Conservation (phyloP, 2,113 vertebrate genomes). For the Notothenia coriiceps region DNA sequence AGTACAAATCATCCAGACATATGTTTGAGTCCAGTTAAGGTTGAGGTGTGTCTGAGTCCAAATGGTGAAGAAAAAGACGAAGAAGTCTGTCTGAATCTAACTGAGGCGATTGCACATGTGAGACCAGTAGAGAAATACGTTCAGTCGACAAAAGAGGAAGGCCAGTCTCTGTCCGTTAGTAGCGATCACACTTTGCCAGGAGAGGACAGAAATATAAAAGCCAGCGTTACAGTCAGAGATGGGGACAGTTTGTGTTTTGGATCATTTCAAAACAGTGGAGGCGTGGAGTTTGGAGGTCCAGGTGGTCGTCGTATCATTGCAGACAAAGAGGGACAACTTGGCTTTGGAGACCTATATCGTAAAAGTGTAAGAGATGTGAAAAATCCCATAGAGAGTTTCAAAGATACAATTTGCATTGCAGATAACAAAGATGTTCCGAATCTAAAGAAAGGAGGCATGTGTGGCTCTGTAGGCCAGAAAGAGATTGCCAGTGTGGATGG, state of each 20-base stretch:
- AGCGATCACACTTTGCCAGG: neutral
- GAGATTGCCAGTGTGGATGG: neutral
- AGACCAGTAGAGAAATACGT: constrained; percentile 34
- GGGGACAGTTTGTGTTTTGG: constrained; percentile 1
- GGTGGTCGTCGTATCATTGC: neutral
- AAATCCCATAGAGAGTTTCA: neutral
- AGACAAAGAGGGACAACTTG: constrained; percentile 24
- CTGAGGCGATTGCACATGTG: neutral
- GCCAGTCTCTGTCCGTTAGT: neutral
- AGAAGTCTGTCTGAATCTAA: constrained; percentile 22
- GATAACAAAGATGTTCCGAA: neutral
- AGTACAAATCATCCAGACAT: neutral
- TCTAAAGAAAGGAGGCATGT: neutral
- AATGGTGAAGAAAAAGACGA: constrained; percentile 12
- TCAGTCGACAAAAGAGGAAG: constrained; percentile 27
- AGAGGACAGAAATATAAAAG: neutral
- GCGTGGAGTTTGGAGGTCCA: neutral
- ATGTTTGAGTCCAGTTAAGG: neutral
- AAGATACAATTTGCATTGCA: neutral
- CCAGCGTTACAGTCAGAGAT: neutral
- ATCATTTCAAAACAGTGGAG: neutral
- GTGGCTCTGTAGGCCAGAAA: neutral
- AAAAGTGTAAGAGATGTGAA: neutral
- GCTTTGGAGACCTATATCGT: constrained; percentile 15
- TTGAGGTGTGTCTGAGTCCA: constrained; percentile 4